Base-by-base conservation (phyloP, 2,113 vertebrate genomes). In the Grus americana region DNA sequence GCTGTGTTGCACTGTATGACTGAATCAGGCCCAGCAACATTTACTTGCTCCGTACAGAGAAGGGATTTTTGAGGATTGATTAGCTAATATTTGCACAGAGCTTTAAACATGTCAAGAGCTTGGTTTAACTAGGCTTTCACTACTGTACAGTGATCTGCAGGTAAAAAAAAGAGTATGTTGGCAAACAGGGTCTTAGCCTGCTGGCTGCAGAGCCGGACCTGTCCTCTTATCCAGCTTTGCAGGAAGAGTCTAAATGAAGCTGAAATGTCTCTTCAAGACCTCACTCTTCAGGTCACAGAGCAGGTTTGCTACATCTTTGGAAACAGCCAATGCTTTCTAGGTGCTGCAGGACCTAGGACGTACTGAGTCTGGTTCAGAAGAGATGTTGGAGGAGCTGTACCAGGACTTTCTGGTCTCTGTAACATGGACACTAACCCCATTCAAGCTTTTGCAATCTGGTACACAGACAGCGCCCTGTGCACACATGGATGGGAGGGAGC, bases 51-150 rank as follows among this genome's bases (percentile, higher is more conserved):
- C 3, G 24, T 55, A n/a, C 38, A 86, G 70, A 54, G 71, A 58
- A 82, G 71, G 89, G 91, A 88, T 88, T 92, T 96, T 79, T 55
- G 71, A 88, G 95, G 67, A 44, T 19, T 90, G 80, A 95, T 96
- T 94, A 91, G 74, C 58, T 90, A 97, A 96, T 96, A 97, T 93
- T 97, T 97, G 89, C 57, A 95, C 70, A 90, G 78, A 86, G 59
- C 87, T 91, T 95, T 92, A 76, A 73, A 59, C 50, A 40, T 55
- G 63, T 82, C 81, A 76, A 88, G 74, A 74, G 40, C 26, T 95
- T 91, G 54, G 47, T 93, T 92, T 93, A 94, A 83, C 54, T 50
- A 38, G 18, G 58, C 15, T 91, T 93, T 76, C 54, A 13, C 24
- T 71, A 42, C 59, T 80, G n/a, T 36, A 42, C 32, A 32, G 59